Evolutionary conservation across 2,113 vertebrate genomes (phyloP), one percentile per base, ranked within the genome.

Genomic region (Chaetodon auriga): DNA sequence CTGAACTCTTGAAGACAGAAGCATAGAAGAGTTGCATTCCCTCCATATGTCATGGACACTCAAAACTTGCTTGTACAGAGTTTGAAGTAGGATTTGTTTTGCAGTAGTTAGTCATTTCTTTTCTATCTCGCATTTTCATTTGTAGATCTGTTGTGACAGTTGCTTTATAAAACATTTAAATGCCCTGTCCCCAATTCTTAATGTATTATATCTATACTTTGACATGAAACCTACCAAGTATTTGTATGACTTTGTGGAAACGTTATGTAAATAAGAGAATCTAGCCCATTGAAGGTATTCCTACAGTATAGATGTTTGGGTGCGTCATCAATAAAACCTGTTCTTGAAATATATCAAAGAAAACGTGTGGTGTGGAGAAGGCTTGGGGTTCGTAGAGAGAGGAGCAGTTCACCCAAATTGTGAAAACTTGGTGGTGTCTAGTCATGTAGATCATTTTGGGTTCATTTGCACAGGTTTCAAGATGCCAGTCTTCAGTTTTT

Each of bases 141-240:
- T 94, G 95, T 95, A 95, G 93, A 95, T 92, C 93, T 93, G 90
- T 94, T 94, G 95, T 95, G 93, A 94, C 85, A 75, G 82, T 91
- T 94, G 87, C 94, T 94, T 95, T 95, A 90, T 93, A 93, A 94
- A 93, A 87, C 66, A 83, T 83, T 78, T 43, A 66, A 93, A 86
- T 78, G 23, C 61, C 54, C 57, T 68, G 68, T 90, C 86, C 80
- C 55, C 79, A 69, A 68, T 79, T 90, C 85, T 90, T 75, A 87
- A 89, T 95, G 94, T 94, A 95, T 87, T 82, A 94, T 95, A 92
- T 87, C 62, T 85, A 89, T 94, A 90, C 85, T 94, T 93, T 86
- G 84, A 93, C 89, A 90, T 89, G 80, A 90, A 94, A 87, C 81
- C 84, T 89, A 87, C 80, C 80, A 87, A 94, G 92, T 95, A 91